Conservation (phyloP, 64 coral and sea anemone genomes). For the Cladopsammia gracilis region DNA sequence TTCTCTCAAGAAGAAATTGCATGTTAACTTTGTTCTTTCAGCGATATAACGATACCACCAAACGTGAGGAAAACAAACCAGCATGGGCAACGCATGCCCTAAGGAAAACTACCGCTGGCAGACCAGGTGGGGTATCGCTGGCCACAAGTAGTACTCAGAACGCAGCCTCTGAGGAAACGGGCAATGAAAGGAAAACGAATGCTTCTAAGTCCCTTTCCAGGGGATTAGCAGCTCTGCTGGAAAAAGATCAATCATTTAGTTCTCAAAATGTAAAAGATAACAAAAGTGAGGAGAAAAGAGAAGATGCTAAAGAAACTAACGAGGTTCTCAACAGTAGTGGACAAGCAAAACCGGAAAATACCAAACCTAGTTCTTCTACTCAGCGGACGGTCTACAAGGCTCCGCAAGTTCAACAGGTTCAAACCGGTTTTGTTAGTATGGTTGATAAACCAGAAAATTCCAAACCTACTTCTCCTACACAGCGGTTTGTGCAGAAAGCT, state of each 20-base stretch:
- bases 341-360: neutral
- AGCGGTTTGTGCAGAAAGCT: neutral
- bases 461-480: neutral
- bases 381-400: neutral
- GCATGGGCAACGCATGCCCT: slow-evolving; percentile 16
- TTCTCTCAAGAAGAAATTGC: no score
- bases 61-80: slow-evolving; percentile 7
- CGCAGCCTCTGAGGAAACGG: neutral
- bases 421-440: neutral
- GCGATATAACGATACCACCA: neutral
- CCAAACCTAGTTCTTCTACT: neutral
- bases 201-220: slow-evolving; percentile 45
- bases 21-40: neutral
- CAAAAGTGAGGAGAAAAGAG: neutral
- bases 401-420: slow-evolving; percentile 13
- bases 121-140: neutral
- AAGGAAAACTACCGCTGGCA: neutral
- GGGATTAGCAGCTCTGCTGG: slow-evolving; percentile 47
- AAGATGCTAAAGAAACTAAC: neutral
- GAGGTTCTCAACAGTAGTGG: neutral
- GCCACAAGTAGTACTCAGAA: neutral
- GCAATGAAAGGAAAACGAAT: neutral
- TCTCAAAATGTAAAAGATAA: neutral
- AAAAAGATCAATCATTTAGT: slow-evolving; percentile 19
- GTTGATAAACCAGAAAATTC: neutral